phyloP scores from a whole-genome alignment of 2,888 invertebrate genomes.

The Metellina segmentata region DNA sequence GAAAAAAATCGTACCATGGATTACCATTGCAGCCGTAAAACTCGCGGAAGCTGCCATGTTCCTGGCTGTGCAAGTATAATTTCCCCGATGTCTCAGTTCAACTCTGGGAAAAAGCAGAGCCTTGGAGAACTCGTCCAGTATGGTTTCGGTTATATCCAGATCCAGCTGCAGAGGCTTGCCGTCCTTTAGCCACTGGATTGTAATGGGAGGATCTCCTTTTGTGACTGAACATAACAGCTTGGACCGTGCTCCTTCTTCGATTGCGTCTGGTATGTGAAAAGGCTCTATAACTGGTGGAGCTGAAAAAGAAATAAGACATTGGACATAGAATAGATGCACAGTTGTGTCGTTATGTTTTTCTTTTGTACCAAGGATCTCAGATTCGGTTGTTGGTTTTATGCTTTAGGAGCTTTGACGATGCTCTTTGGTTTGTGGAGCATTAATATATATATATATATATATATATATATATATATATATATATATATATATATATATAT shows the following conservation, averaged over 20 bases:
- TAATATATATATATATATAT: too few species aligned
- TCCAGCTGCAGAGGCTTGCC: conserved; percentile 78
- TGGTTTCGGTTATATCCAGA: conserved; percentile 66
- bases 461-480: too few species aligned
- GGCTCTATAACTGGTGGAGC: conserved; percentile 89
- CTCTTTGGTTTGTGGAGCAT: too few species aligned
- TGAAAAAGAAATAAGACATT: conserved; percentile 79
- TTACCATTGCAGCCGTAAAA: conserved; percentile 79
- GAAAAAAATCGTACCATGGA: conserved; percentile 77
- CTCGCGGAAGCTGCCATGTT: conserved; percentile 80
- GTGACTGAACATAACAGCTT: conserved; percentile 81
- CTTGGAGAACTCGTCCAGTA: conserved; percentile 79
- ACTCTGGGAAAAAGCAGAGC: conserved; percentile 80
- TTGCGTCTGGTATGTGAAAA: conserved; percentile 79
- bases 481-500: too few species aligned
- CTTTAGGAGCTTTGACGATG: too few species aligned
- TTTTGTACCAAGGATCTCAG: background rate
- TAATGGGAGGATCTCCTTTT: conserved; percentile 80
- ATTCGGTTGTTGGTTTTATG: background rate
- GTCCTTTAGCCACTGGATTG: conserved; percentile 81
- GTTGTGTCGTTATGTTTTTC: background rate
- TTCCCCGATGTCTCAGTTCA: conserved; percentile 79
- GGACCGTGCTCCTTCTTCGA: conserved; percentile 82
- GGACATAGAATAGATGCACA: too few species aligned
- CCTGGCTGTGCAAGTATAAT: conserved; percentile 80